These are phyloP conservation scores for Carassius auratus DNA, from an alignment of 2,113 vertebrate genomes.

Conservation along the genomic window DNA sequence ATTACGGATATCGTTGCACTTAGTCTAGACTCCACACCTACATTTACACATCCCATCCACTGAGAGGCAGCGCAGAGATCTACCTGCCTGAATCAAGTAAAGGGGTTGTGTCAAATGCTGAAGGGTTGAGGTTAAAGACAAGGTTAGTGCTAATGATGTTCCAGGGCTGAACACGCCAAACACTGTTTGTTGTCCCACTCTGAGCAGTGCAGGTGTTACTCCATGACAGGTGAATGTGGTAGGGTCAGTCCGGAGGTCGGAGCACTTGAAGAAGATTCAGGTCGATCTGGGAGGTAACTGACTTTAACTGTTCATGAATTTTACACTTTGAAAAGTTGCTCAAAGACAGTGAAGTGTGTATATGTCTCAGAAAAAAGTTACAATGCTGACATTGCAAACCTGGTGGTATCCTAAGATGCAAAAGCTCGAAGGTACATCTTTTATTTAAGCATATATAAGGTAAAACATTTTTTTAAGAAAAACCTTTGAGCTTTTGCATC, in stretches of 20 bases:
- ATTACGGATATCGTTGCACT: slow-evolving; percentile 6
- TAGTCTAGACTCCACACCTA: neutral
- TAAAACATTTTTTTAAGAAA: too few species aligned
- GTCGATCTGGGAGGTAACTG: neutral
- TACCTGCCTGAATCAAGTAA: neutral
- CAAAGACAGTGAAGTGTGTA: slow-evolving; percentile 14
- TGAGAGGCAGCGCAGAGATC: neutral
- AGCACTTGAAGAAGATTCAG: neutral
- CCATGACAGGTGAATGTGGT: slow-evolving; percentile 33
- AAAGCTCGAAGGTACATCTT: neutral
- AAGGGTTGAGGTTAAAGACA: neutral
- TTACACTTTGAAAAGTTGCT: slow-evolving; percentile 42
- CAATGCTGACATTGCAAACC: neutral
- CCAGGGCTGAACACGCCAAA: neutral
- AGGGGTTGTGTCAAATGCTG: neutral
- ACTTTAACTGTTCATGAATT: slow-evolving; percentile 41
- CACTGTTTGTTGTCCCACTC: neutral
- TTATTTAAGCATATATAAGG: too few species aligned
- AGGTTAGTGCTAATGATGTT: neutral
- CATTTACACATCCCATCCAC: slow-evolving; percentile 1
- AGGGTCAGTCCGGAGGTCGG: slow-evolving; percentile 44
- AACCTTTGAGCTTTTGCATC: too few species aligned
- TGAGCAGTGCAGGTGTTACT: slow-evolving; percentile 15
- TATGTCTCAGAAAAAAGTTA: neutral
- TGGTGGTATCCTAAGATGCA: neutral